These are phyloP conservation scores for Plebejus anna DNA, from an alignment of 2,888 invertebrate species.

Conservation along the genomic window DNA sequence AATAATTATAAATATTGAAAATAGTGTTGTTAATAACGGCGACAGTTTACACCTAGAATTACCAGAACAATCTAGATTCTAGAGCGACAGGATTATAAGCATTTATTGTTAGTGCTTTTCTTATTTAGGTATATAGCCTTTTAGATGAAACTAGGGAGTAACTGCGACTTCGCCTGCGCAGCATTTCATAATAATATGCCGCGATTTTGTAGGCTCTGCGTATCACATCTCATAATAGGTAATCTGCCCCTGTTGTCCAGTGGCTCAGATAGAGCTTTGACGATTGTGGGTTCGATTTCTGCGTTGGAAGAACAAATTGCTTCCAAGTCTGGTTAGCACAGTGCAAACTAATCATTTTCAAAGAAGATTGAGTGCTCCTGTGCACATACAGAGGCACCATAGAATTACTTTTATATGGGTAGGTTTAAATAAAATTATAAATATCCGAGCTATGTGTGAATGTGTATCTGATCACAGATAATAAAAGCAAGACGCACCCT, in stretches of 20 bases:
- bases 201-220: background rate
- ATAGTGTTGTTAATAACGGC: constrained; percentile 17
- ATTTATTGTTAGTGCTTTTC: constrained; percentile 26
- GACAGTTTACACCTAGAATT: constrained; percentile 13
- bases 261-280: no score
- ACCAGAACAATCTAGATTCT: background rate
- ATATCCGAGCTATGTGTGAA: background rate
- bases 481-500: background rate
- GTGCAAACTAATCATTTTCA: no score
- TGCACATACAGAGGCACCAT: no score
- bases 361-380: no score
- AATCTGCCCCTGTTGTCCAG: no score
- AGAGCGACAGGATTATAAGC: constrained; percentile 22
- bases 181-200: background rate
- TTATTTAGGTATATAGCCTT: constrained; percentile 15
- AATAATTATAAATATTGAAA: constrained; percentile 1
- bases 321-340: no score
- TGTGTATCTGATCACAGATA: background rate
- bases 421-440: background rate
- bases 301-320: no score
- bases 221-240: no score
- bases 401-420: no score
- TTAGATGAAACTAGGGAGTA: background rate
- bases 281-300: no score
- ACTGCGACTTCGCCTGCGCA: background rate